phyloP scores from a whole-genome alignment of 2,888 invertebrate species.

The Oligia latruncula region DNA sequence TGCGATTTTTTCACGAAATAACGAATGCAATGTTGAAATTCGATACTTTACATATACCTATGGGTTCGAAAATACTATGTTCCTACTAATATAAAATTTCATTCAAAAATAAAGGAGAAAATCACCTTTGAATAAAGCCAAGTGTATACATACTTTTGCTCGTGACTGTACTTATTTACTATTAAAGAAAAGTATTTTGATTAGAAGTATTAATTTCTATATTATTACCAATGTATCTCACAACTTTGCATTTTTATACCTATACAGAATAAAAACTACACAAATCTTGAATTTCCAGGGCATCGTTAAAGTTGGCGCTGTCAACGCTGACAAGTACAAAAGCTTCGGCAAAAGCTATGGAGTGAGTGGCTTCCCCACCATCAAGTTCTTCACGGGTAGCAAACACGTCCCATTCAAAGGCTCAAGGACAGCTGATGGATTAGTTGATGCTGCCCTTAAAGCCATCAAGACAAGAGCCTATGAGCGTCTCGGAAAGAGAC shows the following conservation, averaged over 20 bases:
- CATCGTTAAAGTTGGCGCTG: constrained; percentile 97
- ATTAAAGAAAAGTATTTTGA: not conserved
- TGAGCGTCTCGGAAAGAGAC: constrained; percentile 91
- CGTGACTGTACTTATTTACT: too few species aligned
- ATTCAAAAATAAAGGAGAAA: too few species aligned
- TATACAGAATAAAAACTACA: not conserved
- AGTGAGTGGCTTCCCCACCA: constrained; percentile 98
- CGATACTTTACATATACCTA: too few species aligned
- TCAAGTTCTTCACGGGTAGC: constrained; percentile 97
- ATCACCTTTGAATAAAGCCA: too few species aligned
- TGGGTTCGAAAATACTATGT: too few species aligned
- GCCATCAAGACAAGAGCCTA: constrained; percentile 94
- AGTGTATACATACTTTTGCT: too few species aligned
- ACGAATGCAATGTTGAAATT: too few species aligned
- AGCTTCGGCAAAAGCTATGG: constrained; percentile 94
- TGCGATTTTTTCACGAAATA: too few species aligned
- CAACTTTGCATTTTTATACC: not conserved
- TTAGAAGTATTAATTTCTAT: not conserved
- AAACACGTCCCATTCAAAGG: constrained; percentile 97
- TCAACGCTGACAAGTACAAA: constrained; percentile 97
- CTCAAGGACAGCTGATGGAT: constrained; percentile 95
- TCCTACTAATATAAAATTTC: too few species aligned
- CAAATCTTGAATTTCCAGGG: constrained; percentile 91
- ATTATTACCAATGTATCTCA: not conserved
- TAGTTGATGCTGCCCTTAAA: constrained; percentile 96